phyloP scores from a whole-genome alignment of 2,113 vertebrate genomes.

The Dendropsophus ebraccatus region DNA sequence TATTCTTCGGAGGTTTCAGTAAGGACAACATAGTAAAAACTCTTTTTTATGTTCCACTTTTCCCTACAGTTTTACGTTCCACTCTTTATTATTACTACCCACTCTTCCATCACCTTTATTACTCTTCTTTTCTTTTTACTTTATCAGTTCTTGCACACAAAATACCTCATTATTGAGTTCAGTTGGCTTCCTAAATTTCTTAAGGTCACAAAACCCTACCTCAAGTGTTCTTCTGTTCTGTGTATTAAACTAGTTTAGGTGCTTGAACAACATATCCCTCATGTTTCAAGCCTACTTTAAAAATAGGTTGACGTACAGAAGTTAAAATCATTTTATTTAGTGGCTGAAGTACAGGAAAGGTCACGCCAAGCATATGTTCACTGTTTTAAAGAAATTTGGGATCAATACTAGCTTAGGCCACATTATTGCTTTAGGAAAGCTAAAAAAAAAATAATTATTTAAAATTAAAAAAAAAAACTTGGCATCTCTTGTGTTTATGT shows the following conservation, averaged over 20 bases:
- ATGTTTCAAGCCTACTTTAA: not conserved
- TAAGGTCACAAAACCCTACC: conserved; percentile 37
- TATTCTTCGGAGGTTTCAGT: conserved; percentile 43
- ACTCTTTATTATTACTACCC: conserved; percentile 26
- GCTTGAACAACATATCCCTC: not conserved
- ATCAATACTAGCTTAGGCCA: conserved; percentile 8
- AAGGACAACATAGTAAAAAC: conserved; percentile 49
- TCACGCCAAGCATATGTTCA: conserved; percentile 10
- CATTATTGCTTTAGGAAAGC: conserved; percentile 35
- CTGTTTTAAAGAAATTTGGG: not conserved
- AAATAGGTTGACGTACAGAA: not conserved
- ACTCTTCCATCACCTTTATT: conserved; percentile 54
- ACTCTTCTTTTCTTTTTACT: conserved; percentile 29
- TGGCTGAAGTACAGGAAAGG: not conserved
- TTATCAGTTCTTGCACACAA: conserved; percentile 46
- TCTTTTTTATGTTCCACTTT: conserved; percentile 45
- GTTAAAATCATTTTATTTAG: not conserved
- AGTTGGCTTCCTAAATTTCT: conserved; percentile 42
- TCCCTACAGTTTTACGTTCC: conserved; percentile 44
- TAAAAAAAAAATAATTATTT: conserved; percentile 15
- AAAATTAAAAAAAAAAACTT: conserved; percentile 18
- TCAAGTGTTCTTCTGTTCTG: conserved; percentile 12
- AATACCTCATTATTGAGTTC: conserved; percentile 52
- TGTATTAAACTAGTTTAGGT: not conserved
- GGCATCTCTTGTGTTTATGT: no score